Conservation (phyloP, 2,888 invertebrate genomes). For the Coleophora deauratella region DNA sequence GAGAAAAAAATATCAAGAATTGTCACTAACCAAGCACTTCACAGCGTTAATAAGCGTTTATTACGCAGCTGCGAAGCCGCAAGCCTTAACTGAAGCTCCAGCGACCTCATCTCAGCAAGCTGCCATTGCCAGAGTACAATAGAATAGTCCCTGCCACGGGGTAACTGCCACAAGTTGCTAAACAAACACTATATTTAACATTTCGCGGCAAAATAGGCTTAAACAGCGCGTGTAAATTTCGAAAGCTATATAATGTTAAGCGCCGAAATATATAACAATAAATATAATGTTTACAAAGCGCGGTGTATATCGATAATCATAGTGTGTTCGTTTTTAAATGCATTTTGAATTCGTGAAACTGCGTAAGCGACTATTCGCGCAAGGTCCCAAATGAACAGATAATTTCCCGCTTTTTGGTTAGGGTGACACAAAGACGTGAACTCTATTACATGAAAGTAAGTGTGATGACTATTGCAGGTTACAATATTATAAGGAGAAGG, state of each 20-base stretch:
- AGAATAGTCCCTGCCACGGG: background rate
- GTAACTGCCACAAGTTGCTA: background rate
- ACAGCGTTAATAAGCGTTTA: too few relatives aligned
- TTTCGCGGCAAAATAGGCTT: background rate
- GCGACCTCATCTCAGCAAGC: too few relatives aligned
- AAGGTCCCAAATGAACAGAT: background rate
- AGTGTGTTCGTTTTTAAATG: background rate
- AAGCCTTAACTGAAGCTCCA: too few relatives aligned
- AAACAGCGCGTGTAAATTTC: too few relatives aligned
- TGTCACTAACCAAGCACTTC: too few relatives aligned
- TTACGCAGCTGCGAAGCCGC: too few relatives aligned
- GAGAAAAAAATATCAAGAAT: too few relatives aligned
- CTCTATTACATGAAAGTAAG: background rate
- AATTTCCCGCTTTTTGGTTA: background rate
- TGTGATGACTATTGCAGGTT: conserved; percentile 19
- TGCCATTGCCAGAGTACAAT: too few relatives aligned
- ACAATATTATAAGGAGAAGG: conserved; percentile 25
- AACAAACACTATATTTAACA: background rate
- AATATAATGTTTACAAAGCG: background rate
- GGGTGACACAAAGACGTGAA: too few relatives aligned
- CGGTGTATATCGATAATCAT: background rate
- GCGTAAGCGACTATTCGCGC: conserved; percentile 1
- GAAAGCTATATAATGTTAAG: too few relatives aligned
- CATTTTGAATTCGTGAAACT: background rate
- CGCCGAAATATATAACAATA: too few relatives aligned